Base-by-base conservation (phyloP, 2,113 vertebrate species). In the Apodemus speciosus region DNA sequence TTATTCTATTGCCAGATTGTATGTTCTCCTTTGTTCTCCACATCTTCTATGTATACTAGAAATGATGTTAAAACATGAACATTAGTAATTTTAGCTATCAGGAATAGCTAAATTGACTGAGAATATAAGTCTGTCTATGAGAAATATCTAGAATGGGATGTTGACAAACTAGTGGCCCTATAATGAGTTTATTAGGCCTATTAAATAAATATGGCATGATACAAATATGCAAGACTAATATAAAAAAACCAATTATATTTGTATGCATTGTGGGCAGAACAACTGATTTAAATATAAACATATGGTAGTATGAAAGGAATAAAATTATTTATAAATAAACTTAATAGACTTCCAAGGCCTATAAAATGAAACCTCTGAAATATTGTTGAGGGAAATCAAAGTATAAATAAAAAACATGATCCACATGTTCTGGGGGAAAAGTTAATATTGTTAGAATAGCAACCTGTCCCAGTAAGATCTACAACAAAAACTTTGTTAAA, bases 251-350 rank as follows among this genome's bases (percentile, higher is more conserved):
- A 66, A 73, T 25, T 79, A 23, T 58, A 86, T 68, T 51, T 87
- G 8, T 60, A 72, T 51, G 32, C 2, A 62, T 77, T 58, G 27
- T 30, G 21, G 79, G 62, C 23, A 14, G 53, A 69, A 51, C n/a
- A 16, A n/a, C 0, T 56, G 90, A 49, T n/a, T 85, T 49, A 49
- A 68, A 75, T 79, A 40, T 8, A 95, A 71, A 32, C 25, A n/a
- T 35, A 62, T 1, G 88, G n/a, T 25, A 66, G 21, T 7, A 86
- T 62, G 75, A 56, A 91, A 88, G 86, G 11, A 93, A 93, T 85
- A 77, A 85, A 58, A 91, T 58, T 86, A 62, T 68, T 92, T 75
- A 58, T 38, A 68, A 91, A 94, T 73, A 21, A 73, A 90, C 30
- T 64, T 92, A 92, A 94, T 11, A 89, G 32, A 95, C 85, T 49